Conservation (phyloP, 1,140 invertebrate genomes). For the Trichoplusia ni region DNA sequence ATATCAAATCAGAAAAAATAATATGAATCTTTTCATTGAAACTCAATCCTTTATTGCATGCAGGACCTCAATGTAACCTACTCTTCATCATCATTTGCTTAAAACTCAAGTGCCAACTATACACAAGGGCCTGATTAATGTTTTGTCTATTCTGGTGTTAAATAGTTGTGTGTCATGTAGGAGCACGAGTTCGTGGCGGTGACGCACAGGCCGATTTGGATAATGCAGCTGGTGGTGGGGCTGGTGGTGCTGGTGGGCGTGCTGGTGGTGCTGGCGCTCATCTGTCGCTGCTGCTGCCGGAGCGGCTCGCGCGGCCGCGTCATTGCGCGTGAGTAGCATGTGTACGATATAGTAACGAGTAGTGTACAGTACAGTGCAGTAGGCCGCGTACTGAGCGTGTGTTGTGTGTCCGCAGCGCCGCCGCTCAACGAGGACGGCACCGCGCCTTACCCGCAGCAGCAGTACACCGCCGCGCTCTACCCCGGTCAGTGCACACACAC, state of each 20-base stretch:
- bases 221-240: slow-evolving; percentile 28
- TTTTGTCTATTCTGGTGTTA: too few species aligned
- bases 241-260: slow-evolving; percentile 9
- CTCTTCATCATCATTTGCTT: too few species aligned
- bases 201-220: neutral
- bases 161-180: neutral
- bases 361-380: too few species aligned
- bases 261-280: slow-evolving; percentile 29
- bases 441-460: slow-evolving; percentile 59
- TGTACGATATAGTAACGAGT: neutral
- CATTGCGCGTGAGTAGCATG: slow-evolving; percentile 50
- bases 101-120: too few species aligned
- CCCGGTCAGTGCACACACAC: slow-evolving; percentile 33
- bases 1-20: too few species aligned
- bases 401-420: slow-evolving; percentile 30
- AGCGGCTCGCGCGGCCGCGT: slow-evolving; percentile 46
- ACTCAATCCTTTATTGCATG: too few species aligned
- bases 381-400: neutral
- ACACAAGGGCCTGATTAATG: too few species aligned
- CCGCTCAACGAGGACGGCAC: slow-evolving; percentile 13
- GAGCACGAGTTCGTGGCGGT: neutral
- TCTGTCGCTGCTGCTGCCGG: slow-evolving; percentile 34
- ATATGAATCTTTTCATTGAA: too few species aligned
- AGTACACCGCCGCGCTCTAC: slow-evolving; percentile 41
- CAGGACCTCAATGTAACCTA: too few species aligned